phyloP scores from a whole-genome alignment of 2,797 vertebrate genomes.

The Vultur gryphus region DNA sequence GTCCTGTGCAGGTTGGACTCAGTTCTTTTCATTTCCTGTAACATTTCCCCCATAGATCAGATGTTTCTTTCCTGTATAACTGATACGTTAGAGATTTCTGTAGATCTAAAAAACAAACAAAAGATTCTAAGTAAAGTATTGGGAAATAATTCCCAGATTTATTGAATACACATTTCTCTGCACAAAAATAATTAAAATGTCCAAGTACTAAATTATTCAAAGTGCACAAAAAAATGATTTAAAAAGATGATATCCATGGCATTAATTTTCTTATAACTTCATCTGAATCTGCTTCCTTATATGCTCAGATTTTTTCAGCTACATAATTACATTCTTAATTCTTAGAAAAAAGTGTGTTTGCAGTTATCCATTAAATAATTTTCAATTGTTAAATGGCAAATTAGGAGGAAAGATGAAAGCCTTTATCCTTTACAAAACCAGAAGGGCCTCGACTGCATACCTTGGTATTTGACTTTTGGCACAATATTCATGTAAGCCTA shows the following conservation, averaged over 20 bases:
- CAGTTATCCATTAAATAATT: conserved; percentile 7
- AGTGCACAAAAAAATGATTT: background rate
- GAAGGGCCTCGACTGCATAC: background rate
- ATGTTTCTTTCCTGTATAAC: background rate
- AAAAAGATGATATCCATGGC: background rate
- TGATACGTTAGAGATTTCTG: background rate
- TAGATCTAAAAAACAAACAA: conserved; percentile 26
- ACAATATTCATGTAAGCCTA: background rate
- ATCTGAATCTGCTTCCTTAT: conserved; percentile 21
- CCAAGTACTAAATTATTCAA: conserved; percentile 6
- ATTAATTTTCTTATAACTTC: conserved; percentile 21
- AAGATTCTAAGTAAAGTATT: background rate
- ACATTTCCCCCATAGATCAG: background rate
- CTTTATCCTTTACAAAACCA: conserved; percentile 6
- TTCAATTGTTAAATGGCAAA: conserved; percentile 25
- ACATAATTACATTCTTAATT: conserved; percentile 50
- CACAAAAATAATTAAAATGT: background rate
- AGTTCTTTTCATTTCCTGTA: background rate
- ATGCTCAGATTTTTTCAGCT: conserved; percentile 12
- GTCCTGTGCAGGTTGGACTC: background rate
- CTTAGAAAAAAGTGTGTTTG: background rate
- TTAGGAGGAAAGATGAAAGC: background rate
- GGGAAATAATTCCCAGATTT: background rate
- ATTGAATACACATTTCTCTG: background rate
- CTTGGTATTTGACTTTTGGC: background rate